These are phyloP conservation scores for Notodonta ziczac DNA, from an alignment of 2,888 invertebrate species.

Conservation along the genomic window DNA sequence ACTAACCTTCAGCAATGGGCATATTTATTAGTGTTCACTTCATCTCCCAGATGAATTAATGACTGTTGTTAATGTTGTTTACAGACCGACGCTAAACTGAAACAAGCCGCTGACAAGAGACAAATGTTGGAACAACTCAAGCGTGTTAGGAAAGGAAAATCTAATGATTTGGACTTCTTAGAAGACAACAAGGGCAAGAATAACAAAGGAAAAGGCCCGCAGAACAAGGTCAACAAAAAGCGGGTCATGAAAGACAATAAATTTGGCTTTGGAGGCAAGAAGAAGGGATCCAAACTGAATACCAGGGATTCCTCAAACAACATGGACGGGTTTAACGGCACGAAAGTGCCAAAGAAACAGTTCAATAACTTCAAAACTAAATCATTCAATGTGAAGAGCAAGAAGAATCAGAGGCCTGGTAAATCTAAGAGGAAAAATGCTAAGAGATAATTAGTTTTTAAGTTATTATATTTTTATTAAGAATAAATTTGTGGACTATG, in stretches of 20 bases:
- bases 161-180: conserved; percentile 91
- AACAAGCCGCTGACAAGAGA: conserved; percentile 95
- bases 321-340: conserved; percentile 84
- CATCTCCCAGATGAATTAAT: no score
- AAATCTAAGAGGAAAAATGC: conserved; percentile 79
- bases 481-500: conserved; percentile 22
- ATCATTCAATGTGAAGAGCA: conserved; percentile 66
- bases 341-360: conserved; percentile 60
- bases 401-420: conserved; percentile 81
- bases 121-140: conserved; percentile 97
- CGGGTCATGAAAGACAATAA: conserved; percentile 91
- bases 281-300: conserved; percentile 94
- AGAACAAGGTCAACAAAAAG: conserved; percentile 71
- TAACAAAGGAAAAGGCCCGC: conserved; percentile 54
- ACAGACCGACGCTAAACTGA: conserved; percentile 92
- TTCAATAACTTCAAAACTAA: conserved; percentile 70
- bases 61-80: conserved; percentile 23
- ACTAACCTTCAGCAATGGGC: no score
- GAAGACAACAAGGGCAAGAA: conserved; percentile 85
- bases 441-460: conserved; percentile 55
- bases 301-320: conserved; percentile 91
- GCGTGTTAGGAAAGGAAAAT: conserved; percentile 94
- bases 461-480: no score
- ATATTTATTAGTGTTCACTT: no score
- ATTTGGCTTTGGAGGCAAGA: conserved; percentile 98